phyloP scores from a whole-genome alignment of 2,888 invertebrate species.

The Amorpha juglandis region DNA sequence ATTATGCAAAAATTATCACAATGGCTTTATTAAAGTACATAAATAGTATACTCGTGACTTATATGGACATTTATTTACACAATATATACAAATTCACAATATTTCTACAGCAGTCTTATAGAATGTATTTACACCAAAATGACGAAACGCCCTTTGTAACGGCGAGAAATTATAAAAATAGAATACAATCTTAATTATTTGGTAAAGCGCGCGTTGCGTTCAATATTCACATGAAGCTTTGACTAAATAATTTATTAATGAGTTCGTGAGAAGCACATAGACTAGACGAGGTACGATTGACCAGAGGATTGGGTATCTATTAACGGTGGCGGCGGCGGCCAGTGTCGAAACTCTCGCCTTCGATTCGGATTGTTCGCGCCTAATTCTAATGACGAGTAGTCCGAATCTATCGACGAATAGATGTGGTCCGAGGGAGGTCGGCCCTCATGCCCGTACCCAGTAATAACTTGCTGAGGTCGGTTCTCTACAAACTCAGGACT shows the following conservation, averaged over 20 bases:
- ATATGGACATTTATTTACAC: constrained; percentile 82
- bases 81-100: constrained; percentile 81
- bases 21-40: constrained; percentile 85
- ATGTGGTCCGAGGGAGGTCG: constrained; percentile 94
- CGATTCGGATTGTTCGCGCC: constrained; percentile 78
- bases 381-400: constrained; percentile 92
- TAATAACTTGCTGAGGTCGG: constrained; percentile 67
- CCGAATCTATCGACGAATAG: constrained; percentile 95
- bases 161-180: constrained; percentile 82
- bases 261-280: constrained; percentile 61
- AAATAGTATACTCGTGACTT: constrained; percentile 84
- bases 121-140: constrained; percentile 80
- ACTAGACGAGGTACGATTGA: constrained; percentile 82
- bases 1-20: constrained; percentile 83
- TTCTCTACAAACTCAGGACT: constrained; percentile 83
- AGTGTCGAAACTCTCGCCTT: constrained; percentile 74
- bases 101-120: constrained; percentile 84
- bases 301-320: constrained; percentile 76
- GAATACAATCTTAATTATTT: constrained; percentile 79
- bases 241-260: constrained; percentile 67
- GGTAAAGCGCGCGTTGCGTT: constrained; percentile 79
- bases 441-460: constrained; percentile 80
- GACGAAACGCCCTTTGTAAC: constrained; percentile 74
- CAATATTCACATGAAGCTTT: constrained; percentile 78
- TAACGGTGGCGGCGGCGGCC: constrained; percentile 77